These are phyloP conservation scores for Phataginus tetradactyla DNA, from an alignment of 2,797 vertebrate species.

Conservation along the genomic window DNA sequence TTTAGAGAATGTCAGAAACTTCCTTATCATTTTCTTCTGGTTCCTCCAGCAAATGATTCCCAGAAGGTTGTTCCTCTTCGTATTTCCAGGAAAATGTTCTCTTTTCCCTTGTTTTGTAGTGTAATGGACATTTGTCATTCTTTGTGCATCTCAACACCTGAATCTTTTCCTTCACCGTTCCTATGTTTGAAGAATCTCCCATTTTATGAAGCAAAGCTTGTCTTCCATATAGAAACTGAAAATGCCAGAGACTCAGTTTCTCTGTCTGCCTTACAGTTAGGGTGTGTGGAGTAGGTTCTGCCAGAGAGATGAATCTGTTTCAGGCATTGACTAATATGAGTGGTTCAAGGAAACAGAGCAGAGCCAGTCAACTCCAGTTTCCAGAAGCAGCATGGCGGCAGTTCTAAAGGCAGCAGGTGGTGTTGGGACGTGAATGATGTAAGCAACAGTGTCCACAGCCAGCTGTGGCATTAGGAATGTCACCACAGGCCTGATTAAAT, in stretches of 20 bases:
- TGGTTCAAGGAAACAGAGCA: not conserved
- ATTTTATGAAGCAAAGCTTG: not conserved
- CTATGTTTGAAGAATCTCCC: not conserved
- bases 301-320: not conserved
- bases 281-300: not conserved
- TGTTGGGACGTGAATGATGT: too few relatives aligned
- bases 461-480: not conserved
- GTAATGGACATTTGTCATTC: not conserved
- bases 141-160: not conserved
- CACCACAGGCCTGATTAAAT: not conserved
- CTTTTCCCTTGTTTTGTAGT: not conserved
- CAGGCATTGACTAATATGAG: too few relatives aligned
- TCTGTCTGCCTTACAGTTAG: not conserved
- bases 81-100: not conserved
- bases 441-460: not conserved
- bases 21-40: constrained; percentile 40
- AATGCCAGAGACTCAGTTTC: not conserved
- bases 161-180: not conserved
- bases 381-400: not conserved
- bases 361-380: not conserved
- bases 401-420: not conserved
- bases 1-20: not conserved
- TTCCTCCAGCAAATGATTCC: not conserved
- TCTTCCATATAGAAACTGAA: not conserved
- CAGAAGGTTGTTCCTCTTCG: not conserved